Evolutionary conservation across 1,140 invertebrate species (phyloP).

Genomic region (Microplitis mediator): DNA sequence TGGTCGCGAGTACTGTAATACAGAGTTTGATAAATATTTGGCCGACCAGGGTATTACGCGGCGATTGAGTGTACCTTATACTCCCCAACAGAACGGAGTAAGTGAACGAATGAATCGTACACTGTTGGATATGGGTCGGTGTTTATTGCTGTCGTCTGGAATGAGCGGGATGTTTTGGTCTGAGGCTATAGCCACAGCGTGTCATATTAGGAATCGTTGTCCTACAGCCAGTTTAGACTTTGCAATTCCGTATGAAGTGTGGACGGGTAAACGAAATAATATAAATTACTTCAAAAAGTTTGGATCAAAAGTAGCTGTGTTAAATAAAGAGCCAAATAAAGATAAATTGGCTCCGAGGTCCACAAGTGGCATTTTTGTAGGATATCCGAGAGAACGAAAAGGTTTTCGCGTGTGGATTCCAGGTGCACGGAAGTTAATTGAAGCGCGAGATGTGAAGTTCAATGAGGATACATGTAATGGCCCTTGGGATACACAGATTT

Average conservation of each 20-base stretch:
- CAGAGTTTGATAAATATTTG: slow-evolving; percentile 41
- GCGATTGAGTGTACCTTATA: slow-evolving; percentile 44
- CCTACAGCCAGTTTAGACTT: no score
- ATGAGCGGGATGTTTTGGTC: no score
- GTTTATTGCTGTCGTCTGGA: not conserved
- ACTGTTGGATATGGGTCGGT: slow-evolving; percentile 45
- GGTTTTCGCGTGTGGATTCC: slow-evolving; percentile 38
- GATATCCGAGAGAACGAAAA: slow-evolving; percentile 39
- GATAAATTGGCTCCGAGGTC: slow-evolving; percentile 38
- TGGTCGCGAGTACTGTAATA: slow-evolving; percentile 46
- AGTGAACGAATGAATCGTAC: slow-evolving; percentile 47
- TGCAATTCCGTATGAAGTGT: not conserved
- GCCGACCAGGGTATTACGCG: slow-evolving; percentile 46
- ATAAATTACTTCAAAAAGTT: not conserved
- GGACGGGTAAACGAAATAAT: not conserved
- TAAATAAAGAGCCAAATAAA: slow-evolving; percentile 35
- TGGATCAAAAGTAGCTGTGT: slow-evolving; percentile 30
- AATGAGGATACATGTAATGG: slow-evolving; percentile 26
- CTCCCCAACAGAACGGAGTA: slow-evolving; percentile 53
- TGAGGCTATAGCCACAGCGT: no score
- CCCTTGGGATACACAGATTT: not conserved
- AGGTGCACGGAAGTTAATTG: slow-evolving; percentile 32
- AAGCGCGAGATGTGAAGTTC: slow-evolving; percentile 40
- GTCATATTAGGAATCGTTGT: no score
- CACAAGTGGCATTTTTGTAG: slow-evolving; percentile 39